Percentiles rank a stretch among this genome's conserved stretches.
Conservation (phyloP, 2,888 invertebrate species). For the Ornithoptera priamus region DNA sequence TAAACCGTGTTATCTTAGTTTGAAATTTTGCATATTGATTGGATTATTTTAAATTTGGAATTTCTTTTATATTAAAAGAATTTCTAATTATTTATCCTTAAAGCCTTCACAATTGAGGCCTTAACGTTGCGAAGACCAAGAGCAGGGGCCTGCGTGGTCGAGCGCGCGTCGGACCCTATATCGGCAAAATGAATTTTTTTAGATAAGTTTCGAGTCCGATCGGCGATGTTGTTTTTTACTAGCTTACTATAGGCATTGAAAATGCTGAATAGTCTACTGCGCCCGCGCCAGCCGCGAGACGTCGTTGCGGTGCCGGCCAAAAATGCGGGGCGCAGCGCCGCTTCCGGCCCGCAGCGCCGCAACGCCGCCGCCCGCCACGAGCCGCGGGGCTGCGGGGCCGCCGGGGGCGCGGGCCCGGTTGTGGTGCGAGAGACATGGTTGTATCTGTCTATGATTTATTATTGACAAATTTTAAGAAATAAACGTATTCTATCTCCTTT, state of each 20-base stretch:
- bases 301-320: slow-evolving; percentile 14
- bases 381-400: too few species aligned
- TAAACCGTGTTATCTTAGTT: too few species aligned
- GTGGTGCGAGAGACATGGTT: slow-evolving; percentile 49
- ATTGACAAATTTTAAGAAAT: slow-evolving; percentile 76
- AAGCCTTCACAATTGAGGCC: background rate
- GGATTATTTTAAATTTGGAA: too few species aligned
- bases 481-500: slow-evolving; percentile 75
- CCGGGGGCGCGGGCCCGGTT: slow-evolving; percentile 33
- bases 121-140: slow-evolving; percentile 2
- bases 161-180: slow-evolving; percentile 23
- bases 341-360: background rate
- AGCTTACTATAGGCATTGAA: slow-evolving; percentile 42
- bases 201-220: slow-evolving; percentile 33
- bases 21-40: too few species aligned
- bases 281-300: background rate
- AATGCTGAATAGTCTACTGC: slow-evolving; percentile 38
- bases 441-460: slow-evolving; percentile 51
- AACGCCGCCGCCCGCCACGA: background rate
- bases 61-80: too few species aligned
- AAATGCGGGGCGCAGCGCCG: slow-evolving; percentile 11
- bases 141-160: slow-evolving; percentile 11
- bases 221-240: slow-evolving; percentile 34
- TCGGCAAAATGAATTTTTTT: slow-evolving; percentile 26
- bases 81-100: background rate